phyloP scores from a whole-genome alignment of 2,888 invertebrate genomes.

The Tinea pellionella region DNA sequence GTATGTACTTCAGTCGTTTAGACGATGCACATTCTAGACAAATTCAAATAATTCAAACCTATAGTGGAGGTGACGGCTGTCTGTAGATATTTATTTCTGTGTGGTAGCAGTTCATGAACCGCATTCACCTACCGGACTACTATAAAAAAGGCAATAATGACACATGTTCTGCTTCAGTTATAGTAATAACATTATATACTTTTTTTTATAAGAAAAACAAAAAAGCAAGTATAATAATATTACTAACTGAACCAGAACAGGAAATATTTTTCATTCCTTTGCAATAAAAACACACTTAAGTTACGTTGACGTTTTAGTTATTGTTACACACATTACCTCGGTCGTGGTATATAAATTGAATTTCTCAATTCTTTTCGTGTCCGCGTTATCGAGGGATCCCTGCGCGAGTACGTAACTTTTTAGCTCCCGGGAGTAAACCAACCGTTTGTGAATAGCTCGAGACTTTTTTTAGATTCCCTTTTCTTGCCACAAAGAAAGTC shows the following conservation, averaged over 20 bases:
- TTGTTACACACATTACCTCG: constrained; percentile 11
- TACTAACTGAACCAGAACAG: neutral
- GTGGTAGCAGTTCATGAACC: too few species aligned
- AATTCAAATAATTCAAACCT: too few species aligned
- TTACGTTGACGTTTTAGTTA: constrained; percentile 2
- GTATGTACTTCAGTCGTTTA: too few species aligned
- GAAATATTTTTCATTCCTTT: neutral
- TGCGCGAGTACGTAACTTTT: constrained; percentile 40
- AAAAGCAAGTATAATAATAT: neutral
- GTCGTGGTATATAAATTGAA: constrained; percentile 27
- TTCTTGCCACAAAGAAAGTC: constrained; percentile 50
- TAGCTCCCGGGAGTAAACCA: constrained; percentile 44
- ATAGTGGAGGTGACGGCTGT: too few species aligned
- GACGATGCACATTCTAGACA: too few species aligned
- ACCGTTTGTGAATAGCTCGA: constrained; percentile 43
- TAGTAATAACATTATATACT: too few species aligned
- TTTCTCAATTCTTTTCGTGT: constrained; percentile 33
- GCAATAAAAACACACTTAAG: constrained; percentile 1
- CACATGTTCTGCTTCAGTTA: too few species aligned
- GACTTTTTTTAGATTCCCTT: constrained; percentile 46
- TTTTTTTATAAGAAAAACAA: neutral
- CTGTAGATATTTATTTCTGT: too few species aligned
- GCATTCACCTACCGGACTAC: too few species aligned
- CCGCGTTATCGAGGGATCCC: constrained; percentile 27
- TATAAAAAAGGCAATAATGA: too few species aligned